Evolutionary conservation across 2,113 vertebrate genomes (phyloP).

Genomic region (Ceuthmochares aereus): DNA sequence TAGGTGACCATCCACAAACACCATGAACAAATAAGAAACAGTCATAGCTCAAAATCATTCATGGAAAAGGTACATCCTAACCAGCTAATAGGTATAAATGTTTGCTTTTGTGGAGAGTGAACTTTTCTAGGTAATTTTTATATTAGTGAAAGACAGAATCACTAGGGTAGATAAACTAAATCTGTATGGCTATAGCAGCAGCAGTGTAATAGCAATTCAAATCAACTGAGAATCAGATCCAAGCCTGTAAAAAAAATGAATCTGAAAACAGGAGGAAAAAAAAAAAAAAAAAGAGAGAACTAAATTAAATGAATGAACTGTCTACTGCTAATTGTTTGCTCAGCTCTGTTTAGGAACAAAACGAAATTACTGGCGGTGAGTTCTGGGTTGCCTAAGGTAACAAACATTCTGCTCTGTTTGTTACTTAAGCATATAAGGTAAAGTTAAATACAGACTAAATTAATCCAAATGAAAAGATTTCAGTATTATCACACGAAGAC

Average conservation of each 20-base stretch:
- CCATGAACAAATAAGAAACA: not conserved
- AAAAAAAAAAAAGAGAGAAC: not conserved
- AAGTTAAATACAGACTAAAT: constrained; percentile 4
- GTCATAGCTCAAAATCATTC: not conserved
- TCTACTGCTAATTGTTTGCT: not conserved
- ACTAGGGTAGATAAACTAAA: not conserved
- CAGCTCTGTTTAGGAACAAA: not conserved
- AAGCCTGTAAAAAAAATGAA: not conserved
- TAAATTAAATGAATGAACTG: not conserved
- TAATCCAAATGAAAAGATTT: not conserved
- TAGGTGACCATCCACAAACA: not conserved
- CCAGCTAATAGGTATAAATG: not conserved
- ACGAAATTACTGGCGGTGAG: not conserved
- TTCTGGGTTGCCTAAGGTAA: not conserved
- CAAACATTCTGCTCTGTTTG: not conserved
- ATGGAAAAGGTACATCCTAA: not conserved
- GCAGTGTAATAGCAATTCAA: not conserved
- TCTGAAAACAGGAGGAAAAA: not conserved
- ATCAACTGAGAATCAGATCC: not conserved
- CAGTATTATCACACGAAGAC: not conserved
- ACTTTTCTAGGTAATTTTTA: not conserved
- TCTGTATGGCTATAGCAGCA: not conserved
- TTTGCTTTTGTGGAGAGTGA: not conserved
- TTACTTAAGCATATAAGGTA: not conserved
- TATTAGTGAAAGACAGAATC: not conserved